Conservation (phyloP, 2,888 invertebrate genomes). For the Plebejus melissa region DNA sequence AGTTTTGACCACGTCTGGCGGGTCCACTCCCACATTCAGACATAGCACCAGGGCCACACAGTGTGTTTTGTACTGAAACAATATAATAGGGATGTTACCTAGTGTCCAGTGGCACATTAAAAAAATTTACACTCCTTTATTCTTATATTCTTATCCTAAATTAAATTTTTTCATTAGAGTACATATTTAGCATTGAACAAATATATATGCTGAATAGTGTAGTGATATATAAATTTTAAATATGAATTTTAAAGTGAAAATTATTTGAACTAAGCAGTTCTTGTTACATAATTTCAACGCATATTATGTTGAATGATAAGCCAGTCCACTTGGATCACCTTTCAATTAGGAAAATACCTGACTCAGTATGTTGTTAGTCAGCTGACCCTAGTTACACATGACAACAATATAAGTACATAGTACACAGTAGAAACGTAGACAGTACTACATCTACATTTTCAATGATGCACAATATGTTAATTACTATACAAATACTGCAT, state of each 20-base stretch:
- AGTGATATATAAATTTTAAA: background rate
- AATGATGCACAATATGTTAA: too few relatives aligned
- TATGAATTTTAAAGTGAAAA: background rate
- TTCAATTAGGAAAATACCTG: background rate
- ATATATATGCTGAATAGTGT: too few relatives aligned
- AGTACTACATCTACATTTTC: too few relatives aligned
- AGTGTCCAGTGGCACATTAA: background rate
- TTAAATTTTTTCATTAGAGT: too few relatives aligned
- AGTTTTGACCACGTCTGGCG: slow-evolving; percentile 98
- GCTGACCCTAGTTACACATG: background rate
- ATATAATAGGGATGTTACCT: background rate
- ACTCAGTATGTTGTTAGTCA: background rate
- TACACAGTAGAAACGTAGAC: too few relatives aligned
- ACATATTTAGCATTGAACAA: too few relatives aligned
- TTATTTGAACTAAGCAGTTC: background rate
- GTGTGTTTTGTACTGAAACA: slow-evolving; percentile 96
- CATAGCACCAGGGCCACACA: slow-evolving; percentile 98
- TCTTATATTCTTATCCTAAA: background rate
- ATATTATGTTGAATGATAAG: background rate
- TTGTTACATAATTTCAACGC: background rate
- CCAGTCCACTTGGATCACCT: background rate
- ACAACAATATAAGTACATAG: background rate
- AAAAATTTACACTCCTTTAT: background rate
- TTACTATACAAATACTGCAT: too few relatives aligned
- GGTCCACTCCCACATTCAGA: slow-evolving; percentile 99